A percentile compares a stretch with the other conserved stretches of the same genome.
phyloP scores from a whole-genome alignment of 2,797 vertebrate genomes.

The Cephalopachus bancanus region DNA sequence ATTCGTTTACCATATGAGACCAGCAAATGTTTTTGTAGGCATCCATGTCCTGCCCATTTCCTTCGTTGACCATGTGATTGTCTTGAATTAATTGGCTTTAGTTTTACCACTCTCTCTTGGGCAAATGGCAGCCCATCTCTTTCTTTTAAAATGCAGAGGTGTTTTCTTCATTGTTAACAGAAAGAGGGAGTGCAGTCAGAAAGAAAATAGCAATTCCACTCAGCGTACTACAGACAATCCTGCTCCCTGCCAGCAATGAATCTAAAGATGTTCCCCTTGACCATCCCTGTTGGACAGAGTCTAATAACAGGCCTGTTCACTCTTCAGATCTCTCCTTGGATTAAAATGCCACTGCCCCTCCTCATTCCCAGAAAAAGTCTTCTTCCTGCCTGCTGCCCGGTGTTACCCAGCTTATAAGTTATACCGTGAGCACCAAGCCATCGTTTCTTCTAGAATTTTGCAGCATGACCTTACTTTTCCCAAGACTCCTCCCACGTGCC shows the following conservation, averaged over 20 bases:
- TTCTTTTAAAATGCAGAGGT: background rate
- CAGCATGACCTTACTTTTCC: background rate
- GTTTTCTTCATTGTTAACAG: constrained; percentile 17
- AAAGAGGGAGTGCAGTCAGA: background rate
- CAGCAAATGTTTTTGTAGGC: background rate
- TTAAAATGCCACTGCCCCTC: background rate
- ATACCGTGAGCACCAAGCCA: background rate
- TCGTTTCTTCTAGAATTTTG: background rate
- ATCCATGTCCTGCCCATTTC: background rate
- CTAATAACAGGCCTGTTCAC: background rate
- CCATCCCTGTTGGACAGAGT: background rate
- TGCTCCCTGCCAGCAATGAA: background rate
- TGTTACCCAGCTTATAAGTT: background rate
- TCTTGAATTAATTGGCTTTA: constrained; percentile 48
- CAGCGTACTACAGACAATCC: background rate
- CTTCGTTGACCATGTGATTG: background rate
- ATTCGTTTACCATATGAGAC: background rate
- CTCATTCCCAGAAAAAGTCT: background rate
- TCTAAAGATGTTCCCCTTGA: background rate
- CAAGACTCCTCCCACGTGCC: background rate
- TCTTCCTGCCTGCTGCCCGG: accelerated
- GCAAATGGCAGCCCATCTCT: background rate
- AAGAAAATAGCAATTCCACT: background rate
- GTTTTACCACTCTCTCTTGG: background rate
- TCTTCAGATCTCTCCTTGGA: background rate